These are phyloP conservation scores for Micropoecilia bifurca DNA, from an alignment of 2,797 vertebrate species.

Conservation along the genomic window DNA sequence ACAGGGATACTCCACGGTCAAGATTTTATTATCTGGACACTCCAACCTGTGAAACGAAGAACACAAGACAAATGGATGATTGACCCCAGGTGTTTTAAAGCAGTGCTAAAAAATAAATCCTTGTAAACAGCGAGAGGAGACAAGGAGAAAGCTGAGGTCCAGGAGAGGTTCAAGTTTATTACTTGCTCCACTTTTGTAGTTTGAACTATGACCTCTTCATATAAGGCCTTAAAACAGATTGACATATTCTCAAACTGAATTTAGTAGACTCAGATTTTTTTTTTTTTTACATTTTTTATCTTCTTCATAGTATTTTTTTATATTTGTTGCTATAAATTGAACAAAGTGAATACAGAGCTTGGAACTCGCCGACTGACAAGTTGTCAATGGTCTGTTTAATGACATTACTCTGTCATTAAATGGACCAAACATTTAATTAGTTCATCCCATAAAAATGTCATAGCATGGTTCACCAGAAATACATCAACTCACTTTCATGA, in stretches of 20 bases:
- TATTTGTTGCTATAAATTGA: neutral
- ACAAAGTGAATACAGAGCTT: neutral
- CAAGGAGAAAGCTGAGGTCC: neutral
- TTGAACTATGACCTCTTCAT: neutral
- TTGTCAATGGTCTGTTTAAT: neutral
- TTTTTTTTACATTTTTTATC: neutral
- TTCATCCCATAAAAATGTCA: neutral
- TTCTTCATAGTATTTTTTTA: neutral
- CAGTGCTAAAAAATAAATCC: neutral
- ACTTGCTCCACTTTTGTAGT: neutral
- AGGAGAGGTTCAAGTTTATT: slow-evolving; percentile 1
- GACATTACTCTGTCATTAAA: slow-evolving; percentile 2
- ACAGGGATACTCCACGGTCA: slow-evolving; percentile 83
- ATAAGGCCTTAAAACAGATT: neutral
- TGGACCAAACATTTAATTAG: neutral
- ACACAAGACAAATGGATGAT: slow-evolving; percentile 1
- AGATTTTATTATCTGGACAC: slow-evolving; percentile 82
- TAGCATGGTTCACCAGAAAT: neutral
- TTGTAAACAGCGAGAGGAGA: neutral
- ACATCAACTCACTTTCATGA: neutral
- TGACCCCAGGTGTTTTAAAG: neutral
- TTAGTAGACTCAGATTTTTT: neutral
- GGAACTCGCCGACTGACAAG: neutral
- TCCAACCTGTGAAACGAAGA: slow-evolving; percentile 59
- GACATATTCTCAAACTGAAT: neutral